Evolutionary conservation across 2,888 invertebrate species (phyloP).

Genomic region (Stenchaetothrips biformis): DNA sequence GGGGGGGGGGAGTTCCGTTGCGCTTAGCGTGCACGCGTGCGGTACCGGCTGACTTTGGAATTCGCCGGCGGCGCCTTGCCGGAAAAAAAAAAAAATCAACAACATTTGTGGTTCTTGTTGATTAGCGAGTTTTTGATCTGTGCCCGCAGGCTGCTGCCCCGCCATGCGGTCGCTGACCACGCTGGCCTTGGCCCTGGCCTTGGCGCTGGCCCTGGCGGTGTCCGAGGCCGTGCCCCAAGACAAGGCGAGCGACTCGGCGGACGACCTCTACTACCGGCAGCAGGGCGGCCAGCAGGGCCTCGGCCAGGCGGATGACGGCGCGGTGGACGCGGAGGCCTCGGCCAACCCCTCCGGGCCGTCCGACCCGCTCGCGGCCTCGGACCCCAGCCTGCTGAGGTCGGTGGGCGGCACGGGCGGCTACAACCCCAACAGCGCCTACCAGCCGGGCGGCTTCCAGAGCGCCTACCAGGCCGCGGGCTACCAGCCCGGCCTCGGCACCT

Average conservation of each 20-base stretch:
- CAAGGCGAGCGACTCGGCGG: constrained; percentile 36
- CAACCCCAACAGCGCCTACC: constrained; percentile 31
- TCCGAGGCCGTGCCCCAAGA: constrained; percentile 26
- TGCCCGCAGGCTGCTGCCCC: not conserved
- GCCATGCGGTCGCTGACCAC: constrained; percentile 25
- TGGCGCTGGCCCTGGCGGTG: constrained; percentile 26
- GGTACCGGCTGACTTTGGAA: not conserved
- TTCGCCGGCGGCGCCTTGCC: not conserved
- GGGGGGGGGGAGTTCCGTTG: not conserved
- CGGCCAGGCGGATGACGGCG: constrained; percentile 22
- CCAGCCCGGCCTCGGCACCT: not conserved
- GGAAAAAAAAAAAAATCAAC: not conserved
- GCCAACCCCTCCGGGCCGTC: constrained; percentile 15
- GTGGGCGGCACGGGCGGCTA: not conserved
- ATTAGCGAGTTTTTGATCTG: not conserved
- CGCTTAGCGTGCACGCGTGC: too few relatives aligned
- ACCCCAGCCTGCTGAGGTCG: constrained; percentile 7
- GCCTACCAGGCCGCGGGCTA: not conserved
- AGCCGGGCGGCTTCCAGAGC: constrained; percentile 14
- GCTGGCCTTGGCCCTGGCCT: constrained; percentile 22
- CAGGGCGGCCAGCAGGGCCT: not conserved
- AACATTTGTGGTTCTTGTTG: not conserved
- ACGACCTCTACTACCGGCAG: constrained; percentile 18
- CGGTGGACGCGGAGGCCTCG: constrained; percentile 25
- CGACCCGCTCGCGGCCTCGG: constrained; percentile 5